Evolutionary conservation across 1,140 invertebrate genomes (phyloP).

Genomic region (Ostrea edulis): DNA sequence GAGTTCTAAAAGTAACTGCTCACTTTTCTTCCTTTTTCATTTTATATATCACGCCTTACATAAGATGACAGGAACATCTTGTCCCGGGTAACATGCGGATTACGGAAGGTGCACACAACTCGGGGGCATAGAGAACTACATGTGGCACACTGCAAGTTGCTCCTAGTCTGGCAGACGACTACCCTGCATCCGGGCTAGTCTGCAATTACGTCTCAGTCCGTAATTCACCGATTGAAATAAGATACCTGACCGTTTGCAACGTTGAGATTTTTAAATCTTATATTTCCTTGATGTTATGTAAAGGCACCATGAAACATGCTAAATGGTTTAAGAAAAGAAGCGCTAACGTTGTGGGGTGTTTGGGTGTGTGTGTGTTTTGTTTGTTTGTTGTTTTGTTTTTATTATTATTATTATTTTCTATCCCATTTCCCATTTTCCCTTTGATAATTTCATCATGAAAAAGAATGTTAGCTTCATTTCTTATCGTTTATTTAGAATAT

Average conservation of each 20-base stretch:
- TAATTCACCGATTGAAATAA: slow-evolving; percentile 15
- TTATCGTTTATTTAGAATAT: no score
- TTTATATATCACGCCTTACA: neutral
- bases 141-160: neutral
- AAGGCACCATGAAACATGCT: neutral
- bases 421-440: no score
- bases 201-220: slow-evolving; percentile 4
- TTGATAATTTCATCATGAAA: no score
- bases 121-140: neutral
- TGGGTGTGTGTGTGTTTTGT: no score
- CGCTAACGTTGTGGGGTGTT: no score
- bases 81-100: slow-evolving; percentile 16
- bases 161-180: neutral
- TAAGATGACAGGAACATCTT: neutral
- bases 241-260: neutral
- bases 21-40: neutral
- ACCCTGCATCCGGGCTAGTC: neutral
- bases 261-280: neutral
- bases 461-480: no score
- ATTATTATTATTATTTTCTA: no score
- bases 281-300: neutral
- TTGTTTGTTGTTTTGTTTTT: no score
- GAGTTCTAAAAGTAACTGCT: slow-evolving; percentile 9
- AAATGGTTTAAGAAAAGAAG: no score
- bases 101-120: neutral